These are phyloP conservation scores for Arothron firmamentum DNA, from an alignment of 2,113 vertebrate genomes.

Conservation along the genomic window DNA sequence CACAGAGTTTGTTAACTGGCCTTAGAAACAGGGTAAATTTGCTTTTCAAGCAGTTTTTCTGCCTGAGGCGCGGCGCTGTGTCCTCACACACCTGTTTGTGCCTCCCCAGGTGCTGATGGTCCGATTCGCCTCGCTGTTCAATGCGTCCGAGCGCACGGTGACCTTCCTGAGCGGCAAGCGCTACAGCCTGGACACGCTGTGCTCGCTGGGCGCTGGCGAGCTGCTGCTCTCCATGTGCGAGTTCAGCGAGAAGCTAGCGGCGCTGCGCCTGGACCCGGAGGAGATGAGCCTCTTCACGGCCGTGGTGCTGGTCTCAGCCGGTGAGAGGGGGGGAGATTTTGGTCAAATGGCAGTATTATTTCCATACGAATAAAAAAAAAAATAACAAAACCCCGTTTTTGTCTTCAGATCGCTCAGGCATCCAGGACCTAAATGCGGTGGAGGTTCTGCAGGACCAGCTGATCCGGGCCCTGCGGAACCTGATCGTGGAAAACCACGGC, in stretches of 20 bases:
- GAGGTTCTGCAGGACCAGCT: constrained; percentile 94
- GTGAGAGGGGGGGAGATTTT: constrained; percentile 68
- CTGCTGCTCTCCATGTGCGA: constrained; percentile 97
- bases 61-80: no score
- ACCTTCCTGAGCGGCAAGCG: constrained; percentile 93
- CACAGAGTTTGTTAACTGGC: not conserved
- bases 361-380: no score
- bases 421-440: constrained; percentile 89
- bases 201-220: constrained; percentile 89
- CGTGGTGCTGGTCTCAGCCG: constrained; percentile 95
- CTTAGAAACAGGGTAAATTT: no score
- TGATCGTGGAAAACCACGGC: constrained; percentile 92
- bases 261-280: constrained; percentile 86
- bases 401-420: constrained; percentile 88
- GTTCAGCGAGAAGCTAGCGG: constrained; percentile 93
- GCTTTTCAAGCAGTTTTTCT: no score
- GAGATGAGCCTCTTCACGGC: constrained; percentile 97
- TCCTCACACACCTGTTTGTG: not conserved
- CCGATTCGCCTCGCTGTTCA: constrained; percentile 91
- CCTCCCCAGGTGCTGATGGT: constrained; percentile 91
- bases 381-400: no score
- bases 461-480: constrained; percentile 89
- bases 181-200: constrained; percentile 87
- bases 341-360: no score
- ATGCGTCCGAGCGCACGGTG: constrained; percentile 87